Base-by-base conservation (phyloP, 2,113 vertebrate species). In the Nanger granti region DNA sequence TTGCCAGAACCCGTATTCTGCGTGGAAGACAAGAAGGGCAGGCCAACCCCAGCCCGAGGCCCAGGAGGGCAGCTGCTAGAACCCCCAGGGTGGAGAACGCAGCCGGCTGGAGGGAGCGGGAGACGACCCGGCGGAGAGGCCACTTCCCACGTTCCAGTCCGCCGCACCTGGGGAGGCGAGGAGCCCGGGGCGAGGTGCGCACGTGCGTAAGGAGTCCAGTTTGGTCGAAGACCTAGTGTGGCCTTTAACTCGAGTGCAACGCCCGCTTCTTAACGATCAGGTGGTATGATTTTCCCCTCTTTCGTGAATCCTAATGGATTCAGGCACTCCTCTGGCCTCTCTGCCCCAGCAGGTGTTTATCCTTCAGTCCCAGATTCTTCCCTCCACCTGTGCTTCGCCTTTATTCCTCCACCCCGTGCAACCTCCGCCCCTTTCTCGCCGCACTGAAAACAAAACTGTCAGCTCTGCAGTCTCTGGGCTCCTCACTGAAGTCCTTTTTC, bases 81-180 rank as follows among this genome's bases (percentile, higher is more conserved):
- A 44, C 10, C 15, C 17, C 47, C 10, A 0, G n/a, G 64, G 13
- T 28, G 52, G 49, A 57, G 41, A 69, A 49, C 1, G 1, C 10
- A 3, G n/a, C 18, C 3, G 59, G 47, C 49, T 15, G 3, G 41
- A 7, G 73, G 87, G 29, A 0, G 7, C 5, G 3, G 52, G 8
- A 15, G 2, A 7, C 7, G 26, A 6, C 5, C 2, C 0, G 3
- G 52, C 2, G 0, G 37, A 85, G 52, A 62, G 49, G 64, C 6
- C 24, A 5, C 31, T 26, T 60, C 17, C 17, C 15, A 0, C 0
- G 0, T 20, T 59, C 18, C 44, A 20, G 41, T 29, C n/a, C 12
- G 26, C 2, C 2, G 79, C 66, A 57, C 14, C 8, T 3, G 28
- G 26, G 22, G 24, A 22, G 26, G 84, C 41, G 4, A 18, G 14